Conservation (phyloP, 1,140 invertebrate species). For the Drosophila sp. region DNA sequence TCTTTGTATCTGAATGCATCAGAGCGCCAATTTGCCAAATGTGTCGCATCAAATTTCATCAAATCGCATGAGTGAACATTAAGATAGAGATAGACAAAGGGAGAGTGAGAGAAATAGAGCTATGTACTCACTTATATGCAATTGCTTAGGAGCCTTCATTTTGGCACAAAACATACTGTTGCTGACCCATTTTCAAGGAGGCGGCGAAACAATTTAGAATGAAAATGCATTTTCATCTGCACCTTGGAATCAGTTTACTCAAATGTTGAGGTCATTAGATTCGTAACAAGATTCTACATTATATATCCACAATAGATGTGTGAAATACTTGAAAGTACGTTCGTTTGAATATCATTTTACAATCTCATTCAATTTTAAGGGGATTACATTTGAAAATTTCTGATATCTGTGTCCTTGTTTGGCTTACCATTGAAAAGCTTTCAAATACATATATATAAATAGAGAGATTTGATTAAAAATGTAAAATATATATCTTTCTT, state of each 20-base stretch:
- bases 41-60: slow-evolving; percentile 69
- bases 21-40: slow-evolving; percentile 71
- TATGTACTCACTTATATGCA: slow-evolving; percentile 24
- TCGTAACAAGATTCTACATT: slow-evolving; percentile 10
- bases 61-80: slow-evolving; percentile 15
- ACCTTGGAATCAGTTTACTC: slow-evolving; percentile 38
- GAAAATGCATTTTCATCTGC: slow-evolving; percentile 54
- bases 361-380: too few species aligned
- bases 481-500: too few species aligned
- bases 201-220: slow-evolving; percentile 19
- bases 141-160: slow-evolving; percentile 43
- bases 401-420: too few species aligned
- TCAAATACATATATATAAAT: too few species aligned
- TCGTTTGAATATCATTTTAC: too few species aligned
- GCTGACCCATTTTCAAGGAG: slow-evolving; percentile 62
- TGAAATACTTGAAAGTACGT: background rate
- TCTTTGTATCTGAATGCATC: slow-evolving; percentile 23
- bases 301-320: slow-evolving; percentile 1
- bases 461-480: too few species aligned
- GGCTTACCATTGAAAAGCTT: too few species aligned
- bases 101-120: background rate
- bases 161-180: slow-evolving; percentile 13
- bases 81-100: slow-evolving; percentile 18
- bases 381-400: too few species aligned
- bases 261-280: slow-evolving; percentile 37